Base-by-base conservation (phyloP, 2,888 invertebrate species). In the Stegophylla sp. region DNA sequence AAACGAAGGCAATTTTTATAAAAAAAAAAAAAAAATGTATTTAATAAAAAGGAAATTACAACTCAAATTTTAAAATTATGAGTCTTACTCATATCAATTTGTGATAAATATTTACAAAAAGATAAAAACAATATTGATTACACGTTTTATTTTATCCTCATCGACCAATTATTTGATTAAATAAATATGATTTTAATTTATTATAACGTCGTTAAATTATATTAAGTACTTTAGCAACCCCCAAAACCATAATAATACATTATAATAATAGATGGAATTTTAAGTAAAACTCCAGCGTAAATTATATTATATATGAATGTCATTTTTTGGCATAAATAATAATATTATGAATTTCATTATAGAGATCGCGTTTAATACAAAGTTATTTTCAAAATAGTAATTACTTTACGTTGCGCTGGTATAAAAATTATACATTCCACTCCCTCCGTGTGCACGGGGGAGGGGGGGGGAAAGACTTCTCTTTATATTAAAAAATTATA, bases 401-500 rank as follows among this genome's bases (percentile, higher is more conserved):
- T 64, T 75, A 75, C 41, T 64, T 64, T 53, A 63, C 48, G 3
- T 26, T 13, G 41, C 41, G 15, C 23, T 23, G n/a, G 53, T 13
- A 51, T n/a, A 34, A 75, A 48, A 75, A 75, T 53, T n/a, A n/a
- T n/a, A 66, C 43, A 43, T 53, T 76, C 9, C 41, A 26, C 53
- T 48, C 41, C 34, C 17, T 28, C 10, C 7, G 3, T 34, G n/a
- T 26, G 61, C 15, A 63, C 5, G 23, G 15, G n/a, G 43, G 34
- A 41, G 61, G 17, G 7, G 26, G 17, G 26, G 20, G 15, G 28
- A 74, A 63, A 74, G 15, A 61, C 20, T 10, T 48, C 63, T 17
- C 10, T 23, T 45, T 34, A 74, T 63, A 76, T 76, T 76, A 76
- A 76, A 76, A 66, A 76, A 76, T 76, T 66, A 76, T 76, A 66